Conservation (phyloP, 2,113 vertebrate genomes). For the Tiliqua scincoides region DNA sequence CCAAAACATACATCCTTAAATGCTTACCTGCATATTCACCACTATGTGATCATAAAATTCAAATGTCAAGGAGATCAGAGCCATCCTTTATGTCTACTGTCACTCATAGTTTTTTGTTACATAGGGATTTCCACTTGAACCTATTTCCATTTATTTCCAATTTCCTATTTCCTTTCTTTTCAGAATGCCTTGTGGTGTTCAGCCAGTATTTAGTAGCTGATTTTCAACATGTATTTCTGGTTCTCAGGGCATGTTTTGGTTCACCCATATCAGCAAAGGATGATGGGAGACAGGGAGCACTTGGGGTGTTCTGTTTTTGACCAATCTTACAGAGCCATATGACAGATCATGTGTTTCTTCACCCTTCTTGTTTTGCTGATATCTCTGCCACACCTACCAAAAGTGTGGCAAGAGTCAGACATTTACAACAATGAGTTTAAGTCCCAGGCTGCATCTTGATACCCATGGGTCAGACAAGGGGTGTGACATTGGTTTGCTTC, state of each 20-base stretch:
- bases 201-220: slow-evolving; percentile 60
- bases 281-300: slow-evolving; percentile 54
- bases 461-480: no score
- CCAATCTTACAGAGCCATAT: fast-evolving
- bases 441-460: slow-evolving; percentile 44
- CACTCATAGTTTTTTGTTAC: slow-evolving; percentile 45
- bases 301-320: slow-evolving; percentile 53
- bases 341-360: slow-evolving; percentile 58
- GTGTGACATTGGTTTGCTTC: background rate
- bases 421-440: slow-evolving; percentile 26
- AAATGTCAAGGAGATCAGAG: slow-evolving; percentile 18
- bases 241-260: slow-evolving; percentile 25
- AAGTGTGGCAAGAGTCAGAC: background rate
- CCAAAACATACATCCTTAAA: background rate
- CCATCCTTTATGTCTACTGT: slow-evolving; percentile 37
- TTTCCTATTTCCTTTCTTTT: no score
- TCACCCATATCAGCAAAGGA: slow-evolving; percentile 51
- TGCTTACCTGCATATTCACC: slow-evolving; percentile 22
- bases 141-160: slow-evolving; percentile 2
- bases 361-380: slow-evolving; percentile 50
- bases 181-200: slow-evolving; percentile 55
- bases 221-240: slow-evolving; percentile 17
- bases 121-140: slow-evolving; percentile 58
- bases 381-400: slow-evolving; percentile 24
- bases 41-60: slow-evolving; percentile 56